Evolutionary conservation across 1,140 invertebrate species (phyloP).

Genomic region (Diprion similis): DNA sequence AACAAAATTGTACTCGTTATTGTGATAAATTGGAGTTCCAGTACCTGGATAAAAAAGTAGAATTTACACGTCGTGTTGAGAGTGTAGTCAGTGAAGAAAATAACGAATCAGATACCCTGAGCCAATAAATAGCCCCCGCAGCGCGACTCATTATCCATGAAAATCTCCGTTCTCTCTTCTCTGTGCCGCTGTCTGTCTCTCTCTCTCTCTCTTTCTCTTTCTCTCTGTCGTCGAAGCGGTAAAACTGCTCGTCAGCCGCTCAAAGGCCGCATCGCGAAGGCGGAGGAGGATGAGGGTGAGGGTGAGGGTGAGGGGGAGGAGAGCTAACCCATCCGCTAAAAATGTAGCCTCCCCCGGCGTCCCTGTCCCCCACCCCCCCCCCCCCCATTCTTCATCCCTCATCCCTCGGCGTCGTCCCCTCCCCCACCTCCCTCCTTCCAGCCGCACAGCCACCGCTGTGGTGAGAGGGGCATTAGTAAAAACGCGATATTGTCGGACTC

Average conservation of each 20-base stretch:
- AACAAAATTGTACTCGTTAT: no score
- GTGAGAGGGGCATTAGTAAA: constrained; percentile 48
- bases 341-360: constrained; percentile 18
- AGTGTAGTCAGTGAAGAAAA: neutral
- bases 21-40: no score
- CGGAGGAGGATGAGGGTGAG: neutral
- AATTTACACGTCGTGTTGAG: no score
- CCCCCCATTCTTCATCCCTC: neutral
- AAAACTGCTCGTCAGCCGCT: constrained; percentile 1
- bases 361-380: neutral
- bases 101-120: neutral
- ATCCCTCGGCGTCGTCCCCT: neutral
- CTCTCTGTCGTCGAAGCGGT: constrained; percentile 5
- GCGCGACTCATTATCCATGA: no score
- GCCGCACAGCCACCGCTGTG: neutral
- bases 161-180: no score
- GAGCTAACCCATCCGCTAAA: constrained; percentile 9
- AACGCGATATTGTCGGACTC: constrained; percentile 55
- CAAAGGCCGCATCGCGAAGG: no score
- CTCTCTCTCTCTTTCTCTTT: constrained; percentile 6
- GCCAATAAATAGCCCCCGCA: neutral
- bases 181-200: neutral
- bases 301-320: neutral
- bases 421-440: neutral
- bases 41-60: no score